phyloP scores from a whole-genome alignment of 23 tunicate genomes.

The Trididemnum nubilum region DNA sequence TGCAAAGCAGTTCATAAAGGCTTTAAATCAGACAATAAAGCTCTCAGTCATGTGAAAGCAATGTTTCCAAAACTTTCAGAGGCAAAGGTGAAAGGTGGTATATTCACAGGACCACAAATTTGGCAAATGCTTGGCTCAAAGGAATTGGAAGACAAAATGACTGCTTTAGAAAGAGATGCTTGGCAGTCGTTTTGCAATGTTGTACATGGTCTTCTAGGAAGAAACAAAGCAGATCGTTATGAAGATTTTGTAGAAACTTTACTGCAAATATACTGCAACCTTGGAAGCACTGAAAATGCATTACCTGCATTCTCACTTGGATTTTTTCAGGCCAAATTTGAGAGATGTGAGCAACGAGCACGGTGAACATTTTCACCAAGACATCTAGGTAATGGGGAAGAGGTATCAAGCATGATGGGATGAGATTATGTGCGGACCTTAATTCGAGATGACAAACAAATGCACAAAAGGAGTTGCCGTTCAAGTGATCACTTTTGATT shows the following conservation, averaged over 20 bases:
- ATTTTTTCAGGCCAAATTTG: no score
- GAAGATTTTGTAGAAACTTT: slow-evolving; percentile 24
- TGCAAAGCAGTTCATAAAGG: slow-evolving; percentile 28
- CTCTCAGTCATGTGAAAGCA: slow-evolving; percentile 23
- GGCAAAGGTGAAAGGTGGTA: no score
- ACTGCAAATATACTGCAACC: slow-evolving; percentile 28
- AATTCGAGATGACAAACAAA: no score
- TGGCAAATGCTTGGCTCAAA: no score
- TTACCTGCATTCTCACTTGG: no score
- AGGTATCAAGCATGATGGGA: slow-evolving; percentile 30
- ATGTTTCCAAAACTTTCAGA: no score
- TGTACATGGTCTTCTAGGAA: slow-evolving; percentile 22
- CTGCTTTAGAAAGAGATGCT: slow-evolving; percentile 29
- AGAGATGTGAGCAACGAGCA: no score
- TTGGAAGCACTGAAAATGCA: slow-evolving; percentile 30
- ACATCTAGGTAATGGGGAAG: slow-evolving; percentile 24
- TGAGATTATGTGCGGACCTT: slow-evolving; percentile 2
- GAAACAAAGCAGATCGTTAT: slow-evolving; percentile 16
- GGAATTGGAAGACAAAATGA: slow-evolving; percentile 19
- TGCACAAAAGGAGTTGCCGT: no score
- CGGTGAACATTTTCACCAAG: no score
- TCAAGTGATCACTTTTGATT: neutral
- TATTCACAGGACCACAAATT: no score
- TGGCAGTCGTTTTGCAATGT: no score
- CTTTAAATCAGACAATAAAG: slow-evolving; percentile 24